Conservation (phyloP, 2,113 vertebrate genomes). For the Acanthisitta chloris region DNA sequence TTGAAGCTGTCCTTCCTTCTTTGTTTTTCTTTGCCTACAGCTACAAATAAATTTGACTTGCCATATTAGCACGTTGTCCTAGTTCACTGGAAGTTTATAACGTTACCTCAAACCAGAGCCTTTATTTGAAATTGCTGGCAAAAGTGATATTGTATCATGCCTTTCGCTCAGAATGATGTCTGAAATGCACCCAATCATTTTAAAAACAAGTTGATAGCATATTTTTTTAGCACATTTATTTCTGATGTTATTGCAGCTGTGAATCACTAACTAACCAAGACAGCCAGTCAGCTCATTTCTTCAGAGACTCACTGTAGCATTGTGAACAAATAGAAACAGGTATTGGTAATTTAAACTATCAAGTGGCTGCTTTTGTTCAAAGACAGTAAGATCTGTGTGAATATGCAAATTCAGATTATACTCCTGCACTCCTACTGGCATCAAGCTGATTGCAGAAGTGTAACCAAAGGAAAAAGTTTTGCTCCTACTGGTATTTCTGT, state of each 20-base stretch:
- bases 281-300: background rate
- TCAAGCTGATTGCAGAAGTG: background rate
- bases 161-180: background rate
- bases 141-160: background rate
- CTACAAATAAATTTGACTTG: slow-evolving; percentile 58
- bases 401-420: background rate
- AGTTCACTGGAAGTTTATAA: slow-evolving; percentile 29
- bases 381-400: background rate
- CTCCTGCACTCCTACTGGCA: background rate
- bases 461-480: background rate
- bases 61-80: slow-evolving; percentile 42
- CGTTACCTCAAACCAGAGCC: background rate
- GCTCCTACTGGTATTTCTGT: background rate
- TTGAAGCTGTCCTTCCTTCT: slow-evolving; percentile 7
- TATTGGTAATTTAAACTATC: background rate
- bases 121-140: slow-evolving; percentile 33
- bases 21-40: slow-evolving; percentile 46
- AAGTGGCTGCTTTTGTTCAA: background rate
- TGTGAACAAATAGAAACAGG: background rate
- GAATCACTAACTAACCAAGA: background rate
- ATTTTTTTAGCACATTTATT: background rate
- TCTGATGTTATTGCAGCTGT: background rate
- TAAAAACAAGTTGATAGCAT: background rate
- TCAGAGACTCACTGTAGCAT: background rate
- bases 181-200: background rate